Evolutionary conservation across 1,140 invertebrate genomes (phyloP).

Genomic region (Oreohelix idahoensis): DNA sequence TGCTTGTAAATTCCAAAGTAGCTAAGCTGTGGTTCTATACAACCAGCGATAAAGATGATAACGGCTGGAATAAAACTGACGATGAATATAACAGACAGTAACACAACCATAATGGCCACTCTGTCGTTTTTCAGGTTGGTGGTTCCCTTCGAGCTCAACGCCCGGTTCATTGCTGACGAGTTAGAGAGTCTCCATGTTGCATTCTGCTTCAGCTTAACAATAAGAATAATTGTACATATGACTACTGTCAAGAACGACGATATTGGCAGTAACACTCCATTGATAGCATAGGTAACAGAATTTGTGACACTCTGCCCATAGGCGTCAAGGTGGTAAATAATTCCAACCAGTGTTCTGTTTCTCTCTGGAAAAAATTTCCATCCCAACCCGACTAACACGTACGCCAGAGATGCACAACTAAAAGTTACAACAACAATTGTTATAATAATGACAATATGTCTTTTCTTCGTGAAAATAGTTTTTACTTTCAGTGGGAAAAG

Average conservation of each 20-base stretch:
- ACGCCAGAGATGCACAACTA: neutral
- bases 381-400: neutral
- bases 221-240: slow-evolving; percentile 1
- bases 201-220: slow-evolving; percentile 14
- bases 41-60: neutral
- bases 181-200: neutral
- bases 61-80: neutral
- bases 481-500: slow-evolving; percentile 4
- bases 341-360: neutral
- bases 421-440: slow-evolving; percentile 7
- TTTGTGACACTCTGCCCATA: neutral
- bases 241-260: neutral
- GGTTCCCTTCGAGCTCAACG: neutral
- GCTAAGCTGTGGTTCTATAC: neutral
- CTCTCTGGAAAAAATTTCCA: slow-evolving; percentile 15
- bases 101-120: neutral
- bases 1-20: neutral
- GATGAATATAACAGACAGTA: neutral
- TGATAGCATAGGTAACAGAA: neutral
- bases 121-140: neutral
- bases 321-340: neutral
- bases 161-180: neutral
- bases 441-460: slow-evolving; percentile 9
- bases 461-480: neutral
- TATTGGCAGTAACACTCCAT: neutral